These are phyloP conservation scores for Chlorodrepanis virens DNA, from an alignment of 2,113 vertebrate species.

Conservation along the genomic window DNA sequence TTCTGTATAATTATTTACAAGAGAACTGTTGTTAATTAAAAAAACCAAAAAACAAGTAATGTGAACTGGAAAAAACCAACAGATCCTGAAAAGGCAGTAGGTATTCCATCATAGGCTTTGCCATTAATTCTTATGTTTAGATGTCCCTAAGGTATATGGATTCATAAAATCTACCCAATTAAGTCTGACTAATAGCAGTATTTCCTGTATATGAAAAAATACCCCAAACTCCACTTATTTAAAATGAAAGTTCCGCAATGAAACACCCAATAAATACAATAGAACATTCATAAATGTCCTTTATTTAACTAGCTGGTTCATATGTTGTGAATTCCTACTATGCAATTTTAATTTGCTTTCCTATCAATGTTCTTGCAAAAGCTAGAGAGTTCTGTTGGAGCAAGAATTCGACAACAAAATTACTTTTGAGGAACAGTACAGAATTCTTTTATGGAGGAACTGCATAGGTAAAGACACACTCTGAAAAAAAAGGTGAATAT, in stretches of 20 bases:
- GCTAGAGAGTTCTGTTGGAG: not conserved
- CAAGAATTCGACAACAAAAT: not conserved
- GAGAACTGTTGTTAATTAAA: not conserved
- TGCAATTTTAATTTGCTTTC: not conserved
- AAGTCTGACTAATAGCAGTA: not conserved
- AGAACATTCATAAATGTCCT: not conserved
- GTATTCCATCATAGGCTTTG: not conserved
- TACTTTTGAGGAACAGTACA: not conserved
- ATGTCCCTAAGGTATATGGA: not conserved
- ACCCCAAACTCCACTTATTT: not conserved
- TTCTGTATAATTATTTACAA: not conserved
- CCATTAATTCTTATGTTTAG: not conserved
- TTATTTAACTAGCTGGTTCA: not conserved
- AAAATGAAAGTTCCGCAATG: not conserved
- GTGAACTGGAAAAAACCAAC: not conserved
- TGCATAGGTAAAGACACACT: not conserved
- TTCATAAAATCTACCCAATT: not conserved
- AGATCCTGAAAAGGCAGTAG: not conserved
- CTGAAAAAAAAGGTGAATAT: not conserved
- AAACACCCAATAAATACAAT: not conserved
- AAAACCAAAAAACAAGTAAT: not conserved
- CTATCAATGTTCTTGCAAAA: not conserved
- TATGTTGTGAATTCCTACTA: not conserved
- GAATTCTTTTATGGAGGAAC: not conserved
- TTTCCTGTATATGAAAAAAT: not conserved